Base-by-base conservation (phyloP, 2,888 invertebrate genomes). In the Coremacera marginata region DNA sequence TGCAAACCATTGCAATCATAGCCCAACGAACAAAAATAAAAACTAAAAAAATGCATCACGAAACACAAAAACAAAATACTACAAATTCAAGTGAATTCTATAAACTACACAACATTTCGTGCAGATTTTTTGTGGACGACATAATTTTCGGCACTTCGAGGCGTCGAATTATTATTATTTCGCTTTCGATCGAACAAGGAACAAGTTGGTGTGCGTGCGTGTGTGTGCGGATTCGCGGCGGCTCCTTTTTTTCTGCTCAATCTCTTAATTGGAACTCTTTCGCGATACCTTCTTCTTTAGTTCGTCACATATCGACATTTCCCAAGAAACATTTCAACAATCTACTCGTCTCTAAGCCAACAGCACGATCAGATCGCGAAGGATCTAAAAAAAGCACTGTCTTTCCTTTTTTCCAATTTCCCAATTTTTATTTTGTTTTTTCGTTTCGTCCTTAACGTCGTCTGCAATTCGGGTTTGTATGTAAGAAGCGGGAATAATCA, bases 141-240 rank as follows among this genome's bases (percentile, higher is more conserved):
- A 77, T 75, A 75, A 77, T 80, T 78, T 80, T 78, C 76, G 65
- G 77, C 78, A 68, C 67, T 77, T 78, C 75, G 77, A 70, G 74
- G 74, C 76, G 73, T 71, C 74, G 74, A 78, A 76, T 79, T 77
- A 76, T 81, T 77, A 82, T 84, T 84, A 83, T 82, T 81, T 81
- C 81, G 82, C 80, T 82, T 82, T 81, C 81, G 81, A 81, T 80
- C 81, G 83, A 81, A 82, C 82, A 70, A 82, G 82, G 84, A 84
- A 60, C 72, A 70, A 55, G 83, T 83, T 82, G 81, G 82, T 82
- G 80, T 82, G 22, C 68, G 74, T 77, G 74, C 76, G 79, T 75
- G 75, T 84, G 82, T 84, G 81, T 81, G 77, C 81, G 79, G 77
- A 60, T 79, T 70, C 80, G 75, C 65, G 77, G 75, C 74, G 75